These are phyloP conservation scores for Loriculus beryllinus DNA, from an alignment of 2,797 vertebrate species.

Conservation along the genomic window DNA sequence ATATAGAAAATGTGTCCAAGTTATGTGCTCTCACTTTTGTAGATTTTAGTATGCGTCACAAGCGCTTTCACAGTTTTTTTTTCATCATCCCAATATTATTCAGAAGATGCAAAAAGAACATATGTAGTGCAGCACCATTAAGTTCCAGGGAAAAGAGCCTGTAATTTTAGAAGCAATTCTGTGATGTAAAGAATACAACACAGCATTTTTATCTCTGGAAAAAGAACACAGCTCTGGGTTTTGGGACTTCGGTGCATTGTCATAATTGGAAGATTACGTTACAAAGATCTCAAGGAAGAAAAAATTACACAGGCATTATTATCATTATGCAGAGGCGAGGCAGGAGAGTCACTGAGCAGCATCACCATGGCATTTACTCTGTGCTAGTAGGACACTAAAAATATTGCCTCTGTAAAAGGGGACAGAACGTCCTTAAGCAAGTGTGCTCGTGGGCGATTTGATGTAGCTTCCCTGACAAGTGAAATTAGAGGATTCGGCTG, in stretches of 20 bases:
- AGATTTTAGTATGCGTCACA: neutral
- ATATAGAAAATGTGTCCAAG: neutral
- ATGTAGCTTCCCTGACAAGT: conserved; percentile 65
- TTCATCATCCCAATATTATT: neutral
- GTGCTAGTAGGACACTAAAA: conserved; percentile 65
- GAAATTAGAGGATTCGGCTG: conserved; percentile 59
- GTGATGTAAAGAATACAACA: neutral
- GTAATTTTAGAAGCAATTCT: neutral
- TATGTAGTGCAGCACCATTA: neutral
- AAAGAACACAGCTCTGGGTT: neutral
- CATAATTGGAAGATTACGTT: neutral
- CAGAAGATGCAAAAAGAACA: neutral
- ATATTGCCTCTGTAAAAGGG: conserved; percentile 61
- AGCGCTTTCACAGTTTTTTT: neutral
- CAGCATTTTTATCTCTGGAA: neutral
- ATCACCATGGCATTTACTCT: conserved; percentile 56
- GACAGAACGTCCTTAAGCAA: conserved; percentile 67
- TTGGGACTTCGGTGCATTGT: neutral
- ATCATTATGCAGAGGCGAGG: conserved; percentile 32
- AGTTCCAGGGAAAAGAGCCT: neutral
- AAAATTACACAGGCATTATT: neutral
- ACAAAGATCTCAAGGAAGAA: neutral
- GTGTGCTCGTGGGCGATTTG: conserved; percentile 50
- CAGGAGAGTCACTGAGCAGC: conserved; percentile 42
- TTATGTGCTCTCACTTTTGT: neutral